Base-by-base conservation (phyloP, 2,113 vertebrate species). In the Furnarius figulus region DNA sequence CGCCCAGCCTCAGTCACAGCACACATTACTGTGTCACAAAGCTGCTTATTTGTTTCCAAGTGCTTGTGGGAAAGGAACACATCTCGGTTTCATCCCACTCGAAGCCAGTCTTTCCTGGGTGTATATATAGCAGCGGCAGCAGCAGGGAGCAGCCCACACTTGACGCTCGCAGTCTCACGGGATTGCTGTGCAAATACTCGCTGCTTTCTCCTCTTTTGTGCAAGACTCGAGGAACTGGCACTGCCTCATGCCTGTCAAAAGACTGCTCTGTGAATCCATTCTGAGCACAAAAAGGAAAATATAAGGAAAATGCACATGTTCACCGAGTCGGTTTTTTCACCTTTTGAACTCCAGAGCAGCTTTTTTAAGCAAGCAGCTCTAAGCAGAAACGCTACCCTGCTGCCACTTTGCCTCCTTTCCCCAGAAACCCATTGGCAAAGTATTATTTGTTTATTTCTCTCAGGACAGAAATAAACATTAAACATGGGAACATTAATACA, bases 381-480 rank as follows among this genome's bases (percentile, higher is more conserved):
- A 70, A 95, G 61, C 75, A 58, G 44, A 95, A 91, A 93, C 1
- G 12, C 88, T 61, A 58, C 30, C 30, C 68, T 82, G 74, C 75
- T 65, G 80, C 61, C 18, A n/a, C 66, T 80, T 87, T 47, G 78
- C 52, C 75, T 95, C 85, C 72, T 66, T 96, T 94, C 96, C 94
- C 93, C 85, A 87, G 93, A 88, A 89, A 94, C 16, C 25, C 30
- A 67, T 87, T 96, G 82, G 74, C 58, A 63, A 96, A 95, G 15
- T 86, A 77, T 50, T 88, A 93, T 97, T 93, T 85, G 61, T 91
- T 95, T 96, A 89, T 96, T 94, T 97, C 83, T 94, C 95, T 95
- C 95, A 90, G 67, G 85, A 94, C 46, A 70, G 94, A 97, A 97
- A 95, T 93, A 95, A 94, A 77, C 77, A 81, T 95, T 85, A 97